Conservation (phyloP, 2,113 vertebrate species). For the Mus musculus region GRCm39 chr9:51628501-51629000, state of each 20-base stretch:
- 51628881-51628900: not conserved
- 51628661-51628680: not conserved
- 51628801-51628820: not conserved
- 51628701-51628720: not conserved
- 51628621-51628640: not conserved
- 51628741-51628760: conserved; percentile 1
- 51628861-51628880: not conserved
- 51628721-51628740: not conserved
- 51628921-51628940: conserved; percentile 13
- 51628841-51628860: not conserved
- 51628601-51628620: not conserved
- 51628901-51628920: not conserved
- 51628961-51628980: not conserved
- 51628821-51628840: not conserved
- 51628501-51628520: conserved; percentile 22
- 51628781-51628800: not conserved
- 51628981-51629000: not conserved
- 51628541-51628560: too few relatives aligned
- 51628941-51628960: not conserved
- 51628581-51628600: too few relatives aligned
- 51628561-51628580: not conserved
- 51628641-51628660: not conserved
- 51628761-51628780: not conserved
- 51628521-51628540: not conserved
- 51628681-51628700: not conserved